Evolutionary conservation across 2,888 invertebrate species (phyloP).

Genomic region (Drosophila longiperda): DNA sequence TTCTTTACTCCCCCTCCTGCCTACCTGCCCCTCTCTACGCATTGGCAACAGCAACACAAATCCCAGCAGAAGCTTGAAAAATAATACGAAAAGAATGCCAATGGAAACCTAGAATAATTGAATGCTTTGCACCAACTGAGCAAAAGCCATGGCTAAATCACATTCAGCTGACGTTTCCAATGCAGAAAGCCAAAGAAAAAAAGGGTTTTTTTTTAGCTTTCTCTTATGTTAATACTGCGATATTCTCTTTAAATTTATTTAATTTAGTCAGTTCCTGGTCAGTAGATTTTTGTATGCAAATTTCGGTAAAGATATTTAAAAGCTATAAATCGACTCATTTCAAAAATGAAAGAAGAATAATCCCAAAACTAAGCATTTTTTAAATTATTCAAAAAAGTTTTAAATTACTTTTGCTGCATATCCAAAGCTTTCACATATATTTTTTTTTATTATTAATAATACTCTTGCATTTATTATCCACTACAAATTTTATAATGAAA

Average conservation of each 20-base stretch:
- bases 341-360: too few relatives aligned
- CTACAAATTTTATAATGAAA: conserved; percentile 5
- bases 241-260: neutral
- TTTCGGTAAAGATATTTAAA: neutral
- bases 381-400: neutral
- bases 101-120: conserved; percentile 19
- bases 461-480: conserved; percentile 14
- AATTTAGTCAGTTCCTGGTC: neutral
- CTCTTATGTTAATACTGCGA: neutral
- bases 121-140: conserved; percentile 35
- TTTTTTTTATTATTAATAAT: neutral
- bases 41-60: neutral
- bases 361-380: neutral
- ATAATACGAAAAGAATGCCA: conserved; percentile 33
- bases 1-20: too few relatives aligned
- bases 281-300: neutral
- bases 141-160: conserved; percentile 26
- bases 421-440: neutral
- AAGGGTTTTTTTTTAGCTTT: neutral
- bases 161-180: conserved; percentile 18
- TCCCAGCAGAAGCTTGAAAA: conserved; percentile 9
- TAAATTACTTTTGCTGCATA: neutral
- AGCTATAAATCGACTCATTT: neutral
- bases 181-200: conserved; percentile 18
- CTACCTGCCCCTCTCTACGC: fast-evolving